These are phyloP conservation scores for Patella pellucida DNA, from an alignment of 2,888 invertebrate species.

Conservation along the genomic window DNA sequence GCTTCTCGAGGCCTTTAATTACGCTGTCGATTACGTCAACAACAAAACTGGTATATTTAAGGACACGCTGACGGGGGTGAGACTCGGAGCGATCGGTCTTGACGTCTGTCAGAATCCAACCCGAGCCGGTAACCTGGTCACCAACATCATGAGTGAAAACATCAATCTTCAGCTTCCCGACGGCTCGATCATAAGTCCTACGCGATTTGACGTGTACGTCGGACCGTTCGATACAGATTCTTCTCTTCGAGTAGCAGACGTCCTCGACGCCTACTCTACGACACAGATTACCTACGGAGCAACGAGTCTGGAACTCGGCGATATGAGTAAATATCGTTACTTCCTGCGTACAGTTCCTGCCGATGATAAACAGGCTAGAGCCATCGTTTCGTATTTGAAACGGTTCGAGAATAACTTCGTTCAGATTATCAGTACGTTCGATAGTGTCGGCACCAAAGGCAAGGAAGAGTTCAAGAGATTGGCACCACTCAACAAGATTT, in stretches of 20 bases:
- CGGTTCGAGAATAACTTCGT: conserved; percentile 66
- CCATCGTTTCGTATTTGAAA: conserved; percentile 69
- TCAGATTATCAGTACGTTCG: conserved; percentile 64
- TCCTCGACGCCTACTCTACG: conserved; percentile 55
- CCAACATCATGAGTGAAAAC: conserved; percentile 63
- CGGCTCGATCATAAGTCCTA: conserved; percentile 42
- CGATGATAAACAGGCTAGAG: conserved; percentile 65
- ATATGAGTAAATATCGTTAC: conserved; percentile 53
- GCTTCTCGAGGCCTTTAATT: conserved; percentile 66
- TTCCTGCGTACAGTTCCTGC: conserved; percentile 65
- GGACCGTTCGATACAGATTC: conserved; percentile 60
- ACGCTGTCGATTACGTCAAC: conserved; percentile 63
- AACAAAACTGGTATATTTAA: conserved; percentile 56
- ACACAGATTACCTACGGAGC: conserved; percentile 67
- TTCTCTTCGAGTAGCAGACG: conserved; percentile 58
- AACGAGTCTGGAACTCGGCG: conserved; percentile 52
- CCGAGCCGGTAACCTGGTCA: conserved; percentile 62
- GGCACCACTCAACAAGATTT: conserved; percentile 59
- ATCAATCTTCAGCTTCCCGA: conserved; percentile 38
- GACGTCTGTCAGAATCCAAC: conserved; percentile 63
- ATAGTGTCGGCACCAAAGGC: conserved; percentile 55
- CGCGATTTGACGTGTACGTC: conserved; percentile 54
- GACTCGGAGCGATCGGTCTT: conserved; percentile 58
- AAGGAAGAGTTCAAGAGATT: conserved; percentile 59
- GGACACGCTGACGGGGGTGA: conserved; percentile 46